Percentiles rank a stretch among this genome's conserved stretches.
phyloP scores from a whole-genome alignment of 2,113 vertebrate species.

The Mus musculus region GRCm39 chr5:140270001-140270500 shows the following conservation, averaged over 20 bases:
- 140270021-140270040: neutral
- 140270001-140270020: neutral
- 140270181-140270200: neutral
- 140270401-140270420: neutral
- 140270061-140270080: neutral
- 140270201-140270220: neutral
- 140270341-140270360: neutral
- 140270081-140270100: neutral
- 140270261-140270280: neutral
- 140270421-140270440: neutral
- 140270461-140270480: rapidly evolving
- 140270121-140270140: neutral
- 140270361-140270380: neutral
- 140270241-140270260: neutral
- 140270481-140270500: neutral
- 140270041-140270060: neutral
- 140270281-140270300: neutral
- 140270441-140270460: neutral
- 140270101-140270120: neutral
- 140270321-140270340: neutral
- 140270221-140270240: neutral
- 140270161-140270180: neutral
- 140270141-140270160: neutral
- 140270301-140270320: neutral
- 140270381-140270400: neutral